A percentile compares a stretch with the other conserved stretches of the same genome.
These are phyloP conservation scores for Wiebesia pumilae DNA, from an alignment of 1,140 invertebrate genomes.

Conservation along the genomic window DNA sequence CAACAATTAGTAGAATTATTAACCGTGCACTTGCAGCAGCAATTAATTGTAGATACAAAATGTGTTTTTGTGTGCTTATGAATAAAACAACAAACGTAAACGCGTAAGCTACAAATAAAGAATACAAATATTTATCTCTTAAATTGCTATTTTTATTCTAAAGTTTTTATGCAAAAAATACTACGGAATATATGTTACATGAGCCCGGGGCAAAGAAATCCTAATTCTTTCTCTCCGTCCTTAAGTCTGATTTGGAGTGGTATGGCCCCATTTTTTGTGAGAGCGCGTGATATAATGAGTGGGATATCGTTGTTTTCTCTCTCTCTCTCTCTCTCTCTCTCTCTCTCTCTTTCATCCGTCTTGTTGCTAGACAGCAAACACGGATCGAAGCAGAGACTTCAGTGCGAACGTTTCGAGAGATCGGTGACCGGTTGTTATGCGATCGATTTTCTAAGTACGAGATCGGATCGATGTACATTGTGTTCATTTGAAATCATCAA, in stretches of 20 bases:
- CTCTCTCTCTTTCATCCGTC: background rate
- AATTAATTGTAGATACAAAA: background rate
- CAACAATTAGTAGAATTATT: background rate
- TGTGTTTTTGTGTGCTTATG: background rate
- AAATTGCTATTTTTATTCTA: slow-evolving; percentile 2
- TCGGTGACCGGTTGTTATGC: slow-evolving; percentile 19
- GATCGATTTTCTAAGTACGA: slow-evolving; percentile 17
- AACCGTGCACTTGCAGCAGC: background rate
- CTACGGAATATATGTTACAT: background rate
- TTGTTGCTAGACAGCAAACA: background rate
- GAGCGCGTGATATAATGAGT: slow-evolving; percentile 40
- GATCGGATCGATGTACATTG: slow-evolving; percentile 25
- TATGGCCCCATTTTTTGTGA: slow-evolving; percentile 31
- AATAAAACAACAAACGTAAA: background rate
- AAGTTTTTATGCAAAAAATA: background rate
- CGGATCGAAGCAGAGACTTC: slow-evolving; percentile 25
- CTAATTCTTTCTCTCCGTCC: slow-evolving; percentile 28
- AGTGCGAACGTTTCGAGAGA: slow-evolving; percentile 9
- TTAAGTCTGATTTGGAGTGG: slow-evolving; percentile 29
- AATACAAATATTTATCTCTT: slow-evolving; percentile 12
- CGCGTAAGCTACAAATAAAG: background rate
- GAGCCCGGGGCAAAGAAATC: slow-evolving; percentile 15
- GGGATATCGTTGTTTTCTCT: background rate
- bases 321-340: background rate
- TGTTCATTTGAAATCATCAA: background rate